Evolutionary conservation across 1,140 invertebrate species (phyloP), one percentile per base, ranked within the genome.

Genomic region (Drosophila sechellia): DNA sequence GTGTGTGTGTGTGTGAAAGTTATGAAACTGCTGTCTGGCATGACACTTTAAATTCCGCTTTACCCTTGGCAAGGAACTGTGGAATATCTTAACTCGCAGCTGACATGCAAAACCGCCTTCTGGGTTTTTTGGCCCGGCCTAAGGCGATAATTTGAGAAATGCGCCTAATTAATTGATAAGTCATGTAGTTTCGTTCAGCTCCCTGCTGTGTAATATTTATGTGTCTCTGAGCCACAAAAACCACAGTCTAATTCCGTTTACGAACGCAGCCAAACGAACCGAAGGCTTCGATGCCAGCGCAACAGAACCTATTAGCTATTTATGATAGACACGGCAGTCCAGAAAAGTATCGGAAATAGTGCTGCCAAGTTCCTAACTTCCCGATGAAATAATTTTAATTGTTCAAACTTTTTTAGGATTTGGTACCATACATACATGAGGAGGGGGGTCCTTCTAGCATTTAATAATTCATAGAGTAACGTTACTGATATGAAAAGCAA

Each of bases 71-170:
- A 25, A 54, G 50, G 13, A 17, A 37, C 35, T 65, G 35, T 10
- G 15, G 11, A 53, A 55, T 78, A 70, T 60, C 50, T 65, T 80
- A 75, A 89, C 72, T 80, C 43, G 31, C 11, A 55, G 52, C 54
- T 80, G 84, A 84, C 84, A 89, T 89, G 84, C 77, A 56, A 75
- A 73, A 48, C 31, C 37, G 20, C 76, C 70, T 66, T 46, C 20
- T 46, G 40, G 31, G 4, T 43, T 64, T 42, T 12, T 34, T 37
- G 48, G 27, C 40, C 48, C 48, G 54, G 57, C 63, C 42, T 48
- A 43, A 69, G 71, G 76, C 85, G 84, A 89, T 86, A 86, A 89
- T 89, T 87, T 87, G 79, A 76, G 79, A 89, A 86, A 83, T 87
- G 50, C 59, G 68, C 72, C 69, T 89, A 89, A 87, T 87, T 87